Evolutionary conservation across 2,113 vertebrate species (phyloP).

Genomic region (Pedetes capensis): DNA sequence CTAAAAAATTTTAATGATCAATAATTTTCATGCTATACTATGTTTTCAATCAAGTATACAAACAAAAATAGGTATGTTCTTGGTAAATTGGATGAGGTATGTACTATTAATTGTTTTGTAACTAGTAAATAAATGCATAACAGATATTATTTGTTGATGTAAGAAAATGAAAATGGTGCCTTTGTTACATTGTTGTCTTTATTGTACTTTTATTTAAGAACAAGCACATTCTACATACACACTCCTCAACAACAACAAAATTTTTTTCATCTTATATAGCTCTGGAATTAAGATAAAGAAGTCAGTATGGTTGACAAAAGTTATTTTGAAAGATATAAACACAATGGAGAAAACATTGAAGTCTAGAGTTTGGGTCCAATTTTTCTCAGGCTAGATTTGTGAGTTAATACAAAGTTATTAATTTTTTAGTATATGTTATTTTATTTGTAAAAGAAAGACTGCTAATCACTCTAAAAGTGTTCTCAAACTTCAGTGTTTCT

Average conservation of each 20-base stretch:
- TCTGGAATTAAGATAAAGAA: neutral
- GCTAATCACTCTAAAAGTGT: neutral
- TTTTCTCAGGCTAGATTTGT: neutral
- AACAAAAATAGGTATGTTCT: neutral
- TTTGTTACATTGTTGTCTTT: neutral
- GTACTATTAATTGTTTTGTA: neutral
- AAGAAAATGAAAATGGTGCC: neutral
- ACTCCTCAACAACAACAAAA: neutral
- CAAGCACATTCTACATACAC: neutral
- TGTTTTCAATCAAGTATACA: neutral
- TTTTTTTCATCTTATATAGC: no score
- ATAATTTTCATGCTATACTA: neutral
- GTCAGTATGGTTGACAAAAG: neutral
- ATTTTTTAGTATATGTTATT: neutral
- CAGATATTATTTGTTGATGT: neutral
- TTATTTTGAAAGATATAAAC: neutral
- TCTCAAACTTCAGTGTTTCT: neutral
- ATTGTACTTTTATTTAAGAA: neutral
- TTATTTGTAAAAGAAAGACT: neutral
- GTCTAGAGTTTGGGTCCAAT: neutral
- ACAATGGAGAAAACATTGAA: neutral
- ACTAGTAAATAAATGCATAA: neutral
- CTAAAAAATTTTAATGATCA: no score
- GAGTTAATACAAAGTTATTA: neutral
- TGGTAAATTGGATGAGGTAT: neutral